phyloP scores from a whole-genome alignment of 2,888 invertebrate species.

The Limnephilus lunatus region DNA sequence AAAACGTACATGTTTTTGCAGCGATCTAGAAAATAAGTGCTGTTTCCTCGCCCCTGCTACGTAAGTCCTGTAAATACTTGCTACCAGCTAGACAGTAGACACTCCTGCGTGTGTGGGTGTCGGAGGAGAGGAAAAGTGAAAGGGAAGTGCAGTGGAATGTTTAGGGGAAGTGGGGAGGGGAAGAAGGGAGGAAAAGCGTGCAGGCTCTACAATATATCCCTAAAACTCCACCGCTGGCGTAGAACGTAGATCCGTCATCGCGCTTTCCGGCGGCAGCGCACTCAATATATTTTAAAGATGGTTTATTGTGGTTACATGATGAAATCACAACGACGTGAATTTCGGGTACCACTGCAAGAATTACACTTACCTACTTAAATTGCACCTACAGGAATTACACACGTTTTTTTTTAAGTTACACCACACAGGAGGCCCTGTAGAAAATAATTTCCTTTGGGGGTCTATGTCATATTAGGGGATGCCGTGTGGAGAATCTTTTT shows the following conservation, averaged over 20 bases:
- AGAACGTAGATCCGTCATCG: not conserved
- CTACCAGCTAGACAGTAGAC: not conserved
- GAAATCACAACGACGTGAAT: not conserved
- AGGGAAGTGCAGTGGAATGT: conserved; percentile 2
- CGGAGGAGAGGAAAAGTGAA: conserved; percentile 2
- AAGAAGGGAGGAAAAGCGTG: not conserved
- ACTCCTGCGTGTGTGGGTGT: not conserved
- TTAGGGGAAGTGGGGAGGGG: not conserved
- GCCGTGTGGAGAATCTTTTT: no score
- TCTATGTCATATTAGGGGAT: no score
- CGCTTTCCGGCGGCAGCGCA: not conserved
- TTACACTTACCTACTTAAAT: no score
- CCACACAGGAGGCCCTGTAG: no score
- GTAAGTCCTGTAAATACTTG: not conserved
- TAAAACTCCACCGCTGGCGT: not conserved
- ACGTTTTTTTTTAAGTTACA: no score
- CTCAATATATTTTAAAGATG: not conserved
- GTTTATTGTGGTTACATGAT: not conserved
- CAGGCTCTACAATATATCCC: not conserved
- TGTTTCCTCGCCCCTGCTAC: not conserved
- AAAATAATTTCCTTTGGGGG: no score
- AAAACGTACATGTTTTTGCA: no score
- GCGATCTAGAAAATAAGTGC: not conserved
- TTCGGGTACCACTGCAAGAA: no score
- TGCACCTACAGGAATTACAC: no score